Evolutionary conservation across 2,797 vertebrate species (phyloP), one percentile per base, ranked within the genome.

Genomic region (Erithacus rubecula): DNA sequence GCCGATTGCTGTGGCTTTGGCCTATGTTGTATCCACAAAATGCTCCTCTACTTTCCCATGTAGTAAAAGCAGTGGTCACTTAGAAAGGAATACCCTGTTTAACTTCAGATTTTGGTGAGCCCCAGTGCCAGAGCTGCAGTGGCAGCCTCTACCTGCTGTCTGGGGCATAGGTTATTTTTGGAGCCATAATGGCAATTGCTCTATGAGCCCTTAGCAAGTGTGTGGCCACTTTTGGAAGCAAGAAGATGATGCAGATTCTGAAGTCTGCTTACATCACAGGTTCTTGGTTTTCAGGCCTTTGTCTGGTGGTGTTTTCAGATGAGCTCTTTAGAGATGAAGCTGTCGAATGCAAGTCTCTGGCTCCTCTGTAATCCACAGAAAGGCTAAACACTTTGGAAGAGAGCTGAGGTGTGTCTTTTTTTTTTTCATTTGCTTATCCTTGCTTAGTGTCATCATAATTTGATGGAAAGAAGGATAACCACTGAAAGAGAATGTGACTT

Each of bases 1-100:
- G 47, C 75, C n/a, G 22, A 71, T 77, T 77, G 64, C 64, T 80
- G 68, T 87, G 71, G 53, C 89, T 81, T 88, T 77, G 76, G 49
- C 76, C 49, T 43, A 3, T 26, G 7, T 43, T 64, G 24, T 59
- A 36, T 16, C 52, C 68, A 70, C 39, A 83, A 55, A 89, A 36
- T 23, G 36, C 43, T 89, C 43, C 27, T 32, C 17, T 39, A 1
- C 22, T 75, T 75, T 39, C n/a, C 36, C 51, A 7, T 1, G 14
- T 29, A 62, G 27, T 75, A 43, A 65, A 92, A 91, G 39, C 58
- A 68, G 62, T 14, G 15, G 46, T 78, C 23, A 6, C 23, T 81
- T 23, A 41, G 60, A 75, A 83, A 44, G 36, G 18, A 75, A 32
- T 52, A 56, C 13, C 15, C 22, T 15, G 20, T 41, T 68, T 78